These are phyloP conservation scores for Acrobasis repandana DNA, from an alignment of 2,888 invertebrate genomes.

Conservation along the genomic window DNA sequence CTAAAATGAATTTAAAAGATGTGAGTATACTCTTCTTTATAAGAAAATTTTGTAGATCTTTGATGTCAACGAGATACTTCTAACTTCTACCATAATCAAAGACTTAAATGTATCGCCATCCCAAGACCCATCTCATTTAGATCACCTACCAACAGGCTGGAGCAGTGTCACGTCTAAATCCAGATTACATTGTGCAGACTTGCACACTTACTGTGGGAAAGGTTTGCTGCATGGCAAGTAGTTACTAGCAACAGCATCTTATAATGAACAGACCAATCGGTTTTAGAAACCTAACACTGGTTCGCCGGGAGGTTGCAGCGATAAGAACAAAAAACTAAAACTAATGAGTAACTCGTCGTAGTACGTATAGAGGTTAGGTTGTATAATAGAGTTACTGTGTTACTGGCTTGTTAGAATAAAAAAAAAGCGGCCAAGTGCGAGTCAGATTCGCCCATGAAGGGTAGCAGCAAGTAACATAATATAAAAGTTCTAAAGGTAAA, in stretches of 20 bases:
- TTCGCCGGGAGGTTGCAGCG: neutral
- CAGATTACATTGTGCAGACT: constrained; percentile 1
- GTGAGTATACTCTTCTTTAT: too few relatives aligned
- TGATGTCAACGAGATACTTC: too few relatives aligned
- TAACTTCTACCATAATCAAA: neutral
- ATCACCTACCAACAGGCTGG: neutral
- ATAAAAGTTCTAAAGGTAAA: too few relatives aligned
- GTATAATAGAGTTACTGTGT: too few relatives aligned
- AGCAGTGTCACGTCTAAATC: neutral
- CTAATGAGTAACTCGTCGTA: too few relatives aligned
- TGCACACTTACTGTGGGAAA: neutral
- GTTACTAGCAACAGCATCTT: neutral
- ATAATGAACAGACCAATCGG: neutral
- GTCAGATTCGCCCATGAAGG: too few relatives aligned
- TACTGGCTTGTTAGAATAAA: too few relatives aligned
- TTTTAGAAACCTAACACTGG: neutral
- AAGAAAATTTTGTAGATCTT: too few relatives aligned
- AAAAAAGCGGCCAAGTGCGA: neutral
- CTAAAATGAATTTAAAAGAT: too few relatives aligned
- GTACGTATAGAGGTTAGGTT: too few relatives aligned
- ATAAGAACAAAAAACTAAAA: too few relatives aligned
- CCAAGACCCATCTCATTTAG: neutral
- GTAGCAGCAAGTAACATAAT: too few relatives aligned
- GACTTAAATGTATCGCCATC: neutral
- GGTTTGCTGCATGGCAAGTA: neutral